A percentile compares a stretch with the other conserved stretches of the same genome.
Conservation (phyloP, 2,888 invertebrate species). For the Amiota communis region DNA sequence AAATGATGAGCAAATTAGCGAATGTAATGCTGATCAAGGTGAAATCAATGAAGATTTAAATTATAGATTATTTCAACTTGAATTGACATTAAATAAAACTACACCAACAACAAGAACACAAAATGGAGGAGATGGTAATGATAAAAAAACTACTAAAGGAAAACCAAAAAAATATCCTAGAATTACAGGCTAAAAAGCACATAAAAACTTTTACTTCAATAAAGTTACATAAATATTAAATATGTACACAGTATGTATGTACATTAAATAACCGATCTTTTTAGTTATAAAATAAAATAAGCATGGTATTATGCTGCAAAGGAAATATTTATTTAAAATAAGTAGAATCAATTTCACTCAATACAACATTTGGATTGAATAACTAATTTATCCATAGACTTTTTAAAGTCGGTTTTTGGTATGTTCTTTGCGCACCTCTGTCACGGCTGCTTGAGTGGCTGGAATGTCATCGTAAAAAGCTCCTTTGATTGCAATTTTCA, state of each 20-base stretch:
- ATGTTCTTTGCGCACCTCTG: no score
- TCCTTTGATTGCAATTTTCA: no score
- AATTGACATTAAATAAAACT: neutral
- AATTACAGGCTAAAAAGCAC: neutral
- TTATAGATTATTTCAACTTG: constrained; percentile 7
- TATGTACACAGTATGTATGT: neutral
- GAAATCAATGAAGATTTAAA: constrained; percentile 20
- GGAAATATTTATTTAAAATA: no score
- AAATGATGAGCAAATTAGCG: neutral
- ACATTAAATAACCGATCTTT: no score
- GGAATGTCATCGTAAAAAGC: no score
- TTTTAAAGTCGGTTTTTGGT: no score
- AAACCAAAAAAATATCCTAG: neutral
- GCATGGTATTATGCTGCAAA: no score
- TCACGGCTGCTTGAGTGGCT: no score
- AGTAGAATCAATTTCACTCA: no score
- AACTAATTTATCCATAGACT: no score
- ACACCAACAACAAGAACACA: neutral
- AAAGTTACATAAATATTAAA: neutral
- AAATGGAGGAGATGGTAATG: neutral
- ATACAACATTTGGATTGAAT: no score
- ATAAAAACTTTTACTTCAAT: neutral
- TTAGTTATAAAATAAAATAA: no score
- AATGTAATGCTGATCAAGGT: neutral
- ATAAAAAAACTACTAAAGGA: neutral